A percentile compares a stretch with the other conserved stretches of the same genome.
These are phyloP conservation scores for Silurus asotus DNA, from an alignment of 2,113 vertebrate species.

Conservation along the genomic window DNA sequence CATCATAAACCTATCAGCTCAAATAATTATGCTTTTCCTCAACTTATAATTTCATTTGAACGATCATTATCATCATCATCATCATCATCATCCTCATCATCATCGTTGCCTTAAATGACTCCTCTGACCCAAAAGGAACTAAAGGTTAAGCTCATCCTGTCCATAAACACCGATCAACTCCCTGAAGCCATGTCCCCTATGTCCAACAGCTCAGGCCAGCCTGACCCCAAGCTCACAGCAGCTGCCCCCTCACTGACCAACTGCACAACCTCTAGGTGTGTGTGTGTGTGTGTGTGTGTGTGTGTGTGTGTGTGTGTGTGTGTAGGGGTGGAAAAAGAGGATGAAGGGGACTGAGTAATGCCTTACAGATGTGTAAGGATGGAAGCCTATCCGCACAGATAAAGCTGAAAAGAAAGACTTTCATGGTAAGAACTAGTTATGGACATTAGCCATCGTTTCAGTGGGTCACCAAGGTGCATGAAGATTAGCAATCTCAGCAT, in stretches of 20 bases:
- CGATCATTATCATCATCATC: neutral
- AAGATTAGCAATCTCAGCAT: slow-evolving; percentile 55
- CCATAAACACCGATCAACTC: slow-evolving; percentile 46
- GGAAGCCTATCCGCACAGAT: slow-evolving; percentile 20
- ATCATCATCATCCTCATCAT: neutral
- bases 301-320: neutral
- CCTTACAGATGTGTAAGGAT: slow-evolving; percentile 37
- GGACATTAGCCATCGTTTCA: slow-evolving; percentile 71
- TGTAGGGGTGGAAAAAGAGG: neutral
- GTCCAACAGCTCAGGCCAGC: slow-evolving; percentile 68
- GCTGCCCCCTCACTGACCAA: slow-evolving; percentile 72
- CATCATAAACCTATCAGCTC: neutral
- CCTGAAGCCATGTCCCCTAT: slow-evolving; percentile 52
- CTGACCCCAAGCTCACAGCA: slow-evolving; percentile 63
- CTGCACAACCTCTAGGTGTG: slow-evolving; percentile 35
- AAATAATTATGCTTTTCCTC: neutral
- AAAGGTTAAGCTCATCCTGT: slow-evolving; percentile 45
- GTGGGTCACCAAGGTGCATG: slow-evolving; percentile 66
- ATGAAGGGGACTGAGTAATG: neutral
- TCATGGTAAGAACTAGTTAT: slow-evolving; percentile 69
- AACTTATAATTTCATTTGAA: neutral
- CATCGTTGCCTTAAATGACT: slow-evolving; percentile 42
- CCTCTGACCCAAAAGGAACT: slow-evolving; percentile 48
- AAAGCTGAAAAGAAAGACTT: slow-evolving; percentile 29
- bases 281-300: neutral